Percentiles rank a stretch among this genome's conserved stretches.
Conservation (phyloP, 2,113 vertebrate genomes). For the Acanthochromis polyacanthus region DNA sequence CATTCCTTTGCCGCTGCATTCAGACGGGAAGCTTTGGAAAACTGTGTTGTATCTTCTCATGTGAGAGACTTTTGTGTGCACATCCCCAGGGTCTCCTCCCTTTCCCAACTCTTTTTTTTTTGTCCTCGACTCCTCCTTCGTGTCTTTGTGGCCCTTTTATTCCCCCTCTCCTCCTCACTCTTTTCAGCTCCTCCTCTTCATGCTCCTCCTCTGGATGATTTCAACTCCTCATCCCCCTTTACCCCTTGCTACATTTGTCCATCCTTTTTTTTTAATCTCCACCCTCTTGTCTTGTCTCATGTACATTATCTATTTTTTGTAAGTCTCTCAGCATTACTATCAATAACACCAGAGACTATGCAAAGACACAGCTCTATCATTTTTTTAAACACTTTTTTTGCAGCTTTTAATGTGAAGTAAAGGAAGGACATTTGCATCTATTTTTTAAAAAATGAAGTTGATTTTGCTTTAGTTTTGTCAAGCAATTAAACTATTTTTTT, state of each 20-base stretch:
- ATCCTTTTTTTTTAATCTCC: neutral
- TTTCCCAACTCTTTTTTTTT: constrained; percentile 17
- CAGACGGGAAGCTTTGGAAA: constrained; percentile 9
- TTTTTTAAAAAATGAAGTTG: neutral
- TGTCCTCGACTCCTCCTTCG: constrained; percentile 21
- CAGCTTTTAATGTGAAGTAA: constrained; percentile 9
- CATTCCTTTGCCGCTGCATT: neutral
- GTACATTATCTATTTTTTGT: neutral
- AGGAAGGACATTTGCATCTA: neutral
- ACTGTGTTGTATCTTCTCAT: constrained; percentile 25
- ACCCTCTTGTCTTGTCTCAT: neutral
- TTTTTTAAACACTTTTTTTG: neutral
- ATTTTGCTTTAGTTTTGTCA: neutral
- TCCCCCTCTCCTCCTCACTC: neutral
- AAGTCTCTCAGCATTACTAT: neutral
- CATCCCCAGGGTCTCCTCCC: constrained; percentile 39
- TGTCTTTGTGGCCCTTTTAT: constrained; percentile 1
- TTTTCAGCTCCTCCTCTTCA: constrained; percentile 18
- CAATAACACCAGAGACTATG: neutral
- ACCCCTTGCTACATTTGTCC: neutral
- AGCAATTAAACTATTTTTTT: neutral
- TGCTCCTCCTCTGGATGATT: neutral
- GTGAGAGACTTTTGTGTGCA: constrained; percentile 26
- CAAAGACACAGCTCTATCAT: constrained; percentile 2
- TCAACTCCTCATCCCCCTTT: neutral